Base-by-base conservation (phyloP, 2,888 invertebrate species). In the Meloe dianella region DNA sequence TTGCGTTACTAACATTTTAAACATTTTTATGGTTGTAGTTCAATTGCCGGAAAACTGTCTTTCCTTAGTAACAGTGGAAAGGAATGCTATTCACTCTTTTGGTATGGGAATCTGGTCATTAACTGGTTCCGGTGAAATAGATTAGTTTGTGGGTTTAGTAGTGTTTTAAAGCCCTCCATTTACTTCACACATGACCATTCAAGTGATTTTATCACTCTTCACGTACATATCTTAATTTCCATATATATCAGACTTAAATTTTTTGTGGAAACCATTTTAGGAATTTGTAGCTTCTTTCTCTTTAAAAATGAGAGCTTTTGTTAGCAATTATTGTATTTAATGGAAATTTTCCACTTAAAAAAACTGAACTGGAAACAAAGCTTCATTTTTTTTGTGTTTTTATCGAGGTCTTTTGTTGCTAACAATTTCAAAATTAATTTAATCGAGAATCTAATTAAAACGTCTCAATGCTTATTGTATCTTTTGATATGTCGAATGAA, bases 31-130 rank as follows among this genome's bases (percentile, higher is more conserved):
- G 17, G 41, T 41, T 41, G 4, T 41, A 17, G 3, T 14, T 35
- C 14, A 3, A 12, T 35, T 12, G 5, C 14, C 12, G 6, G 10
- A 1, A 14, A 14, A 35, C 35, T 3, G n/a, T 14, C 17, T 41
- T 17, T 17, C 10, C 17, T 41, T 41, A 20, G n/a, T 20, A 51
- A 22, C 47, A 8, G 20, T 22, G 22, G 20, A 51, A 51, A 20
- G 10, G 47, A 20, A 9, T 10, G 20, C 47, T 20, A 20, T 51
- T 22, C 3, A 10, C 47, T 57, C 67, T 67, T 67, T 67, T 64
- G 61, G 61, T 67, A 67, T 67, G 67, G 64, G 64, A 67, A 64
- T 67, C 38, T 20, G 20, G 54, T 59, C 64, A 62, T 64, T 67
- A 67, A 64, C 58, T 64, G 54, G 67, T 60, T 60, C 32, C 60